Percentiles rank a stretch among this genome's conserved stretches.
Evolutionary conservation across 2,888 invertebrate species (phyloP).

Genomic region (Hemistola chrysoprasaria): DNA sequence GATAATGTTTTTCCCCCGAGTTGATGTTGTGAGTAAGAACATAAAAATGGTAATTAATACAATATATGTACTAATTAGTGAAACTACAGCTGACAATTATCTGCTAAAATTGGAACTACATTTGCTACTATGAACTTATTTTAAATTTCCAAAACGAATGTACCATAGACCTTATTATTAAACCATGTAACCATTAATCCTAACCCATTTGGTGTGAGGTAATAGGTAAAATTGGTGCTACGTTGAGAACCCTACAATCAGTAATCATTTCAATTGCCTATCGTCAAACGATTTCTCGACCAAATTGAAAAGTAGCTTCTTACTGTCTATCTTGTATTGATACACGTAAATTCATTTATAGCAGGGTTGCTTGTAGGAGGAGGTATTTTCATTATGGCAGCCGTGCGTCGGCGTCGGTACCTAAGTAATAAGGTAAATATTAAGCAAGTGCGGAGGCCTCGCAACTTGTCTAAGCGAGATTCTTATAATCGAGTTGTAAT

Average conservation of each 20-base stretch:
- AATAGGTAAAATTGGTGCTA: constrained; percentile 17
- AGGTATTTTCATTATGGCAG: constrained; percentile 51
- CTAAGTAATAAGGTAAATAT: constrained; percentile 74
- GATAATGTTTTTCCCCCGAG: too few species aligned
- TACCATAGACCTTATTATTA: too few species aligned
- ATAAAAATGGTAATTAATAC: too few species aligned
- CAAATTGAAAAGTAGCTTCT: constrained; percentile 46
- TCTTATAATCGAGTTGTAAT: constrained; percentile 28
- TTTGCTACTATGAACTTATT: too few species aligned
- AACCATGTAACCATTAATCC: too few species aligned
- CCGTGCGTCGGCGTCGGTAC: constrained; percentile 64
- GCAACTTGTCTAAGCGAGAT: constrained; percentile 45
- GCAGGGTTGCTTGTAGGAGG: constrained; percentile 52
- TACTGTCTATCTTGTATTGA: constrained; percentile 36
- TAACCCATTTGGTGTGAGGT: too few species aligned
- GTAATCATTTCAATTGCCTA: constrained; percentile 47
- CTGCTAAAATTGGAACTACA: too few species aligned
- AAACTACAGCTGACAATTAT: too few species aligned
- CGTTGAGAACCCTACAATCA: constrained; percentile 52
- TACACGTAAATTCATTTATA: constrained; percentile 38
- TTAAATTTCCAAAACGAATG: too few species aligned
- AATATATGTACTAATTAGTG: too few species aligned
- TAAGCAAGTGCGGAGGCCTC: constrained; percentile 60
- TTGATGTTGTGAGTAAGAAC: too few species aligned
- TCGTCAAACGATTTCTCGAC: constrained; percentile 37